Evolutionary conservation across 2,113 vertebrate species (phyloP).

Genomic region (Notothenia coriiceps): DNA sequence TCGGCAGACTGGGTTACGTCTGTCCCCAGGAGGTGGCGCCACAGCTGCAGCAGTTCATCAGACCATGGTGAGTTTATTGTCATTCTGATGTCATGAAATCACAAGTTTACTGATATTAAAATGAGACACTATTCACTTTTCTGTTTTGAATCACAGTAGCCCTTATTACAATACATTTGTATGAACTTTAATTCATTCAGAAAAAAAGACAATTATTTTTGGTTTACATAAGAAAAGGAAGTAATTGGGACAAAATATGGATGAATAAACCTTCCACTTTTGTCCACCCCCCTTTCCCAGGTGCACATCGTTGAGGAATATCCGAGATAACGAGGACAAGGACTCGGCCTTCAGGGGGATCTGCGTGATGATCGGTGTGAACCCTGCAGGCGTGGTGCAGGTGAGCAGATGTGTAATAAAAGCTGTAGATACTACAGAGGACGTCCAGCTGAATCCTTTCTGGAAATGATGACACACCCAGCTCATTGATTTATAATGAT

Average conservation of each 20-base stretch:
- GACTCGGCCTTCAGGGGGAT: conserved; percentile 95
- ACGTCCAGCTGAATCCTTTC: background rate
- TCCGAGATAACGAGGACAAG: conserved; percentile 96
- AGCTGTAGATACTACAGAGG: background rate
- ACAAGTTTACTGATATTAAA: background rate
- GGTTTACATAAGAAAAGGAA: background rate
- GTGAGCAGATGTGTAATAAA: conserved; percentile 63
- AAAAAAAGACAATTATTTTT: background rate
- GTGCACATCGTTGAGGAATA: conserved; percentile 94
- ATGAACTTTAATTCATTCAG: no score
- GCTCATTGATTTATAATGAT: conserved; percentile 75
- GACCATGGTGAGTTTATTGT: conserved; percentile 88
- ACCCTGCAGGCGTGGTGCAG: conserved; percentile 95
- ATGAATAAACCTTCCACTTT: background rate
- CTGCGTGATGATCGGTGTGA: conserved; percentile 97
- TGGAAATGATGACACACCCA: conserved; percentile 74
- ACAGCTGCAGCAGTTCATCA: conserved; percentile 94
- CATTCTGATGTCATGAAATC: background rate
- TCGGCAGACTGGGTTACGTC: conserved; percentile 93
- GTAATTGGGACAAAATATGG: background rate
- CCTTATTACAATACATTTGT: no score
- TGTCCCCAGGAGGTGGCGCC: conserved; percentile 97
- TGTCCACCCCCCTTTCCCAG: conserved; percentile 56
- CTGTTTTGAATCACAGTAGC: no score
- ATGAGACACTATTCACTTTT: no score